Conservation (phyloP, 2,113 vertebrate genomes). For the Prochilodus magdalenae region DNA sequence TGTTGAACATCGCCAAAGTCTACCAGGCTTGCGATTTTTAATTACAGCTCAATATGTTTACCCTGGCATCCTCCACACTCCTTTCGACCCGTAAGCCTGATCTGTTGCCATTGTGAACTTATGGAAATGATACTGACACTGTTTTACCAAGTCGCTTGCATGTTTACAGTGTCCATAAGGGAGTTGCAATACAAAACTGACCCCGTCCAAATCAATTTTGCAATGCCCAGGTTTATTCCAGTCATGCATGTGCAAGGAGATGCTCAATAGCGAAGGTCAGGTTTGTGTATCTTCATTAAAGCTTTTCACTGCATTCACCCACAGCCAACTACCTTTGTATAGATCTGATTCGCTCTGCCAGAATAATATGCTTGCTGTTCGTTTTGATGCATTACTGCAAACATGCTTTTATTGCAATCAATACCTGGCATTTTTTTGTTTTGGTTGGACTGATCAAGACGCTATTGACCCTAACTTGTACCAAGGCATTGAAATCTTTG, state of each 20-base stretch:
- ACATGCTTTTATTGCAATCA: constrained; percentile 4
- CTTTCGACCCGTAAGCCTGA: constrained; percentile 5
- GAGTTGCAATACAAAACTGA: constrained; percentile 1
- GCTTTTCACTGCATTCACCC: not conserved
- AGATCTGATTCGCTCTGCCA: constrained; percentile 12
- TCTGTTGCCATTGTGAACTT: constrained; percentile 34
- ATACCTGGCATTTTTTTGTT: not conserved
- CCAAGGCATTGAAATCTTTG: not conserved
- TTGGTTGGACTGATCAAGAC: not conserved
- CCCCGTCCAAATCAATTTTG: constrained; percentile 14
- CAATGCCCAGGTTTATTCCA: constrained; percentile 7
- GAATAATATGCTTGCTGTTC: constrained; percentile 5
- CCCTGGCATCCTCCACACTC: constrained; percentile 11
- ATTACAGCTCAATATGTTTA: constrained; percentile 34
- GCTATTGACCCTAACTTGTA: not conserved
- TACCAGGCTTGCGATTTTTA: constrained; percentile 18
- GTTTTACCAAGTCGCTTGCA: constrained; percentile 3
- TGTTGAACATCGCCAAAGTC: not conserved
- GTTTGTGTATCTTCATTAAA: constrained; percentile 8
- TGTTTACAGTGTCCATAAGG: constrained; percentile 20
- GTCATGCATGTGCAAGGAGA: constrained; percentile 9
- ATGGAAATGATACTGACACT: constrained; percentile 33
- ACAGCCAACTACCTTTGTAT: constrained; percentile 16
- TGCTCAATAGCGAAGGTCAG: constrained; percentile 1
- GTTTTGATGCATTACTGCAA: constrained; percentile 17